Percentiles rank a stretch among this genome's conserved stretches.
Conservation (phyloP, 2,113 vertebrate genomes). For the Mirounga angustirostris region DNA sequence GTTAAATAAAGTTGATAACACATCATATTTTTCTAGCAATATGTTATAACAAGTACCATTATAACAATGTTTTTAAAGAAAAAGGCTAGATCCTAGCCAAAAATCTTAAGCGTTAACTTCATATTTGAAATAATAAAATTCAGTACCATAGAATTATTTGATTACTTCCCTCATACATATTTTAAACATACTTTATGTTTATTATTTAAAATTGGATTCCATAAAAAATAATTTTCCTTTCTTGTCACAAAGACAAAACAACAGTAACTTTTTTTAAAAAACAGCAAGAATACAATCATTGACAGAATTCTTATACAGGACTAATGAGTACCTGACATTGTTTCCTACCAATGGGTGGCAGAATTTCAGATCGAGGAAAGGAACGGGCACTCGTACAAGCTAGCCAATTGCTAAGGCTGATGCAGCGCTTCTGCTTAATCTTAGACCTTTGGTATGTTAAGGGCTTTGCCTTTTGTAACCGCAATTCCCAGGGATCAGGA, state of each 20-base stretch:
- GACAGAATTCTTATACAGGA: accelerated
- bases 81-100: neutral
- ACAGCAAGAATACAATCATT: neutral
- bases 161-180: neutral
- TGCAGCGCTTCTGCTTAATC: constrained; percentile 32
- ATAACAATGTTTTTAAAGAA: neutral
- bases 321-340: constrained; percentile 91
- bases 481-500: constrained; percentile 94
- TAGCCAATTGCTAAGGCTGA: constrained; percentile 76
- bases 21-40: neutral
- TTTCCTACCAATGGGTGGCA: constrained; percentile 90
- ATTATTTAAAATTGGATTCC: constrained; percentile 18
- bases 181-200: neutral
- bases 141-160: neutral
- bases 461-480: constrained; percentile 90
- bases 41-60: neutral
- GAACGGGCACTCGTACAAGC: constrained; percentile 74
- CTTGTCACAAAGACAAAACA: neutral
- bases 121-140: neutral
- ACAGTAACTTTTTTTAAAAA: neutral
- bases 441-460: constrained; percentile 72
- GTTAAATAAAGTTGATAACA: neutral
- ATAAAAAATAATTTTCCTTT: neutral
- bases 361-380: constrained; percentile 77
- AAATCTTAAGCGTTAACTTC: neutral